phyloP scores from a whole-genome alignment of 2,888 invertebrate genomes.

The Phortica okadai region DNA sequence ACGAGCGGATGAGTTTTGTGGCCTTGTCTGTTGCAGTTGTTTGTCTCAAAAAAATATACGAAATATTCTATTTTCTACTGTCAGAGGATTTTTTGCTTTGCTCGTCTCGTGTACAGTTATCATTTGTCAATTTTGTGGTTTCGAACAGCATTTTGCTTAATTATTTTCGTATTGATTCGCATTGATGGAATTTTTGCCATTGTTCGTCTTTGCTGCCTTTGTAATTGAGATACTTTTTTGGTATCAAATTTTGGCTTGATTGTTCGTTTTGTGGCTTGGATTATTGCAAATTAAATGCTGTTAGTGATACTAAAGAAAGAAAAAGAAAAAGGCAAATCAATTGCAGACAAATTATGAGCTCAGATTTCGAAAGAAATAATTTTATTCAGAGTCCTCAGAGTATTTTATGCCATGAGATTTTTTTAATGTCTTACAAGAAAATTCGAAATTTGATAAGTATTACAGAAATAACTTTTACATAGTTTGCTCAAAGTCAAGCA shows the following conservation, averaged over 20 bases:
- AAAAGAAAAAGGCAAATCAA: not conserved
- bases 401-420: too few relatives aligned
- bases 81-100: constrained; percentile 3
- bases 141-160: constrained; percentile 12
- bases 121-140: constrained; percentile 21
- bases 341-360: not conserved
- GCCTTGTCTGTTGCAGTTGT: constrained; percentile 8
- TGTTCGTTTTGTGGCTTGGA: constrained; percentile 27
- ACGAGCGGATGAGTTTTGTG: not conserved
- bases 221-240: constrained; percentile 33
- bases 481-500: too few relatives aligned
- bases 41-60: not conserved
- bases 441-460: too few relatives aligned
- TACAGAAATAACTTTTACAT: too few relatives aligned
- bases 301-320: not conserved
- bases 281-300: constrained; percentile 19
- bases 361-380: not conserved
- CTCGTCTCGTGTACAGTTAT: constrained; percentile 14
- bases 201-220: constrained; percentile 10
- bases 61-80: not conserved
- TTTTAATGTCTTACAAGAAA: too few relatives aligned
- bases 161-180: constrained; percentile 24
- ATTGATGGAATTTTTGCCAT: constrained; percentile 5
- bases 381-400: too few relatives aligned
- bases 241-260: not conserved